A percentile compares a stretch with the other conserved stretches of the same genome.
phyloP scores from a whole-genome alignment of 1,140 invertebrate species.

The Acyrthosiphon pisum region DNA sequence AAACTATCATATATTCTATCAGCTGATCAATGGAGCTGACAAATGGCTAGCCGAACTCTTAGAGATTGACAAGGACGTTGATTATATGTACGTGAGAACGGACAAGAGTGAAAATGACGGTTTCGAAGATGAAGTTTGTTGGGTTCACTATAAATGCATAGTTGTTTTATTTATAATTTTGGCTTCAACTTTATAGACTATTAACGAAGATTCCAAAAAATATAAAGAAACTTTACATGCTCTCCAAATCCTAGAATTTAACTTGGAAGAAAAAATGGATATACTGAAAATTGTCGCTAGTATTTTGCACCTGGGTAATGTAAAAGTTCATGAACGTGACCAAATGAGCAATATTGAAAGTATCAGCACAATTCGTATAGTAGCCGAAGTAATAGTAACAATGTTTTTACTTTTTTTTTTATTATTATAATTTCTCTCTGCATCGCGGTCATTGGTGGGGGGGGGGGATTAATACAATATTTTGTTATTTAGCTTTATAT shows the following conservation, averaged over 20 bases:
- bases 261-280: constrained; percentile 71
- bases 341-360: constrained; percentile 33
- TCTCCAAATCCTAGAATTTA: constrained; percentile 77
- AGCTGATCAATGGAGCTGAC: constrained; percentile 72
- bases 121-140: constrained; percentile 35
- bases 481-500: too few relatives aligned
- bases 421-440: too few relatives aligned
- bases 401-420: not conserved
- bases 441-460: too few relatives aligned
- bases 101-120: not conserved
- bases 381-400: constrained; percentile 53
- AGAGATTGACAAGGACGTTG: not conserved
- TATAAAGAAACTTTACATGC: constrained; percentile 68
- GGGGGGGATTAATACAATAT: too few relatives aligned
- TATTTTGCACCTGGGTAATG: constrained; percentile 85
- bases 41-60: constrained; percentile 39
- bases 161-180: not conserved
- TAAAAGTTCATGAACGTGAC: constrained; percentile 69
- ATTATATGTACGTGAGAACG: not conserved
- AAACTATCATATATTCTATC: constrained; percentile 84
- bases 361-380: not conserved
- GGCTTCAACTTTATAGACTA: not conserved
- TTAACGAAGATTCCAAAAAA: constrained; percentile 18
- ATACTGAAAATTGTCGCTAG: constrained; percentile 81
- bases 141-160: not conserved